A percentile compares a stretch with the other conserved stretches of the same genome.
Conservation (phyloP, 2,797 vertebrate species). For the Takifugu rubripes region DNA sequence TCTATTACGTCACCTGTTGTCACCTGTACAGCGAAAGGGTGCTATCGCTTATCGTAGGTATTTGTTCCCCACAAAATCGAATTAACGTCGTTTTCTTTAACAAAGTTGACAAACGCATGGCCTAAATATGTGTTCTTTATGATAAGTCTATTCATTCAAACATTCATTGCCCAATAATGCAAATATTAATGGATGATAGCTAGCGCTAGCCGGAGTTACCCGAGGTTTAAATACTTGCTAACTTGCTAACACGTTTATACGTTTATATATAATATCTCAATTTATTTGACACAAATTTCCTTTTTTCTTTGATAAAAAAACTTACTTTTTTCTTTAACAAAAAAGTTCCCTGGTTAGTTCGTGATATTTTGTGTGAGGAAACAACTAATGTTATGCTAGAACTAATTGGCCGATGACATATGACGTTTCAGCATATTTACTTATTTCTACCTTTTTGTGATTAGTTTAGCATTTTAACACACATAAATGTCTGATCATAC, state of each 20-base stretch:
- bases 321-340: neutral
- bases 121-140: neutral
- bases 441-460: neutral
- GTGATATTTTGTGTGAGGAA: no score
- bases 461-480: neutral
- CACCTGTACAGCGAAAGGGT: neutral
- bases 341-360: neutral
- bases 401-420: no score
- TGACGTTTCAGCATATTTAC: no score
- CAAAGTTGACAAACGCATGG: neutral
- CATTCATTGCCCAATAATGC: neutral
- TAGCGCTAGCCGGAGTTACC: neutral
- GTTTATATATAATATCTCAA: neutral
- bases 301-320: neutral
- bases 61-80: neutral
- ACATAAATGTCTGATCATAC: neutral
- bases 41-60: neutral
- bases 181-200: neutral
- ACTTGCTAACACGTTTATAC: neutral
- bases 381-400: no score
- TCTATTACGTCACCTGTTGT: slow-evolving; percentile 7
- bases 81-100: neutral
- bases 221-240: neutral
- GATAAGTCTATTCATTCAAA: slow-evolving; percentile 12
- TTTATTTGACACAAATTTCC: neutral